Percentiles rank a stretch among this genome's conserved stretches.
Evolutionary conservation across 2,113 vertebrate species (phyloP).

Genomic region (Rhadina sibilatrix): DNA sequence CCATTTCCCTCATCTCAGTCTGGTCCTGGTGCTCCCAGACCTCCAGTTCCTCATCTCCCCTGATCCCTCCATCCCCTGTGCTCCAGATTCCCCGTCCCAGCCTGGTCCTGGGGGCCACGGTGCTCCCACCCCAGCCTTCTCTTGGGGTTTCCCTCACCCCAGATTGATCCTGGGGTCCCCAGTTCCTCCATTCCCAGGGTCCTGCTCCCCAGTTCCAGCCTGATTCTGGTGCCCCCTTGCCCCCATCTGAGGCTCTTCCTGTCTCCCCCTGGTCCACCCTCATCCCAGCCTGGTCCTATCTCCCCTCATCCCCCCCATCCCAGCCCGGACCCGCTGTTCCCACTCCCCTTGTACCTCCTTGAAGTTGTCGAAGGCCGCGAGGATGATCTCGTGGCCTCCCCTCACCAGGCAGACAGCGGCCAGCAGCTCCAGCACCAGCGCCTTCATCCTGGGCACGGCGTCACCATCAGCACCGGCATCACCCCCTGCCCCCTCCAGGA

Average conservation of each 20-base stretch:
- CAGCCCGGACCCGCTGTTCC: background rate
- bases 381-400: slow-evolving; percentile 97
- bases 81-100: background rate
- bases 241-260: background rate
- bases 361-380: slow-evolving; percentile 97
- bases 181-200: background rate
- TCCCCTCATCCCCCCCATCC: no score
- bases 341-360: slow-evolving; percentile 82
- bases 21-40: background rate
- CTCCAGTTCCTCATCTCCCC: background rate
- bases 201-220: background rate
- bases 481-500: background rate
- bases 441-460: slow-evolving; percentile 83
- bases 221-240: background rate
- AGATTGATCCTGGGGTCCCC: background rate
- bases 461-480: background rate
- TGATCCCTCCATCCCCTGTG: background rate
- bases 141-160: background rate
- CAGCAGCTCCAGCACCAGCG: slow-evolving; percentile 93
- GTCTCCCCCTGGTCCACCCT: no score
- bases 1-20: background rate
- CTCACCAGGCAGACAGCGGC: slow-evolving; percentile 95
- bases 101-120: background rate
- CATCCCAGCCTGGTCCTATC: background rate
- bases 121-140: no score